phyloP scores from a whole-genome alignment of 2,888 invertebrate species.

The Tenthredo livida region DNA sequence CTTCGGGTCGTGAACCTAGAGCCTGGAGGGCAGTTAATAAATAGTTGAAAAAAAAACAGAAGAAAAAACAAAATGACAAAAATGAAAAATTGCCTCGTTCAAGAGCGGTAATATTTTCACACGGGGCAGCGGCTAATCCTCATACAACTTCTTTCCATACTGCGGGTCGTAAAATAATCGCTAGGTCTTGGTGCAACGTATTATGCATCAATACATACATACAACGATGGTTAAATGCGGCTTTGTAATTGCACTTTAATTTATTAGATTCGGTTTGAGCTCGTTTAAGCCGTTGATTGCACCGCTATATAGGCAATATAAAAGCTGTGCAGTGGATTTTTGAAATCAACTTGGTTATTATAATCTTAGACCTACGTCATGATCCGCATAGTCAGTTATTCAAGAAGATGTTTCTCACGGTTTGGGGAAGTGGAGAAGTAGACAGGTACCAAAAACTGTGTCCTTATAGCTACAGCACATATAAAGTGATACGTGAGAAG shows the following conservation, averaged over 20 bases:
- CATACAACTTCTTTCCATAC: background rate
- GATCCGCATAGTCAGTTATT: background rate
- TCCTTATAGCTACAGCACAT: background rate
- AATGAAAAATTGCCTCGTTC: background rate
- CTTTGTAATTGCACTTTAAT: background rate
- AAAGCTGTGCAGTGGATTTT: background rate
- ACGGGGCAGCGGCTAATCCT: slow-evolving; percentile 6
- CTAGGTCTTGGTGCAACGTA: background rate
- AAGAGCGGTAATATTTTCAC: slow-evolving; percentile 20
- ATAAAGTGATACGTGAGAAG: background rate
- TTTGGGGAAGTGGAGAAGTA: background rate
- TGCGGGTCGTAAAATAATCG: slow-evolving; percentile 17
- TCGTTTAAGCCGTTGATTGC: background rate
- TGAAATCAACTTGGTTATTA: background rate
- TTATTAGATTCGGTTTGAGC: slow-evolving; percentile 16
- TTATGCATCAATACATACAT: background rate
- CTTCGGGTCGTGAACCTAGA: background rate
- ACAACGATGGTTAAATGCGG: background rate
- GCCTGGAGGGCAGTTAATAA: slow-evolving; percentile 30
- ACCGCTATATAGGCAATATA: background rate
- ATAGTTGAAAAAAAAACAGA: background rate
- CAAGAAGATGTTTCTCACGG: background rate
- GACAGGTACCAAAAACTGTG: background rate
- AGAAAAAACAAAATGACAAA: background rate
- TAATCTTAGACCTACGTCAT: background rate